Conservation (phyloP, 2,888 invertebrate species). For the Monopis laevigella region DNA sequence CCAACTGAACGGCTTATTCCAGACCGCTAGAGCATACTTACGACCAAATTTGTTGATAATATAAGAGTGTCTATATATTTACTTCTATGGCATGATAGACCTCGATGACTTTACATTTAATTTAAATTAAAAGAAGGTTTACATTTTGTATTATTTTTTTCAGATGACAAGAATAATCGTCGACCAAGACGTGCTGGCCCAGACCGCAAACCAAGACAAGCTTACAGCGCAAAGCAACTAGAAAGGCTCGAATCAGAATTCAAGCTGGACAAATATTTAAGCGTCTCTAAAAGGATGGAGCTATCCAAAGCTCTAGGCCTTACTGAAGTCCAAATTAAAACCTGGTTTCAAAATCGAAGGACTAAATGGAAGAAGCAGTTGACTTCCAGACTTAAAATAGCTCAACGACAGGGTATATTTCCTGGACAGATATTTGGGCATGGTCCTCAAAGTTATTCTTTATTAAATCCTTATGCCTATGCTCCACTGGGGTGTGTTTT, state of each 20-base stretch:
- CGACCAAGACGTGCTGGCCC: conserved; percentile 87
- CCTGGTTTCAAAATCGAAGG: conserved; percentile 95
- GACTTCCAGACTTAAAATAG: conserved; percentile 88
- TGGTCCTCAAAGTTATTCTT: conserved; percentile 67
- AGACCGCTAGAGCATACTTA: no score
- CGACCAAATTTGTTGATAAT: no score
- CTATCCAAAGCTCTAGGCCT: conserved; percentile 87
- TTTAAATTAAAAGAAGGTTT: no score
- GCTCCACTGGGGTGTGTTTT: conserved; percentile 70
- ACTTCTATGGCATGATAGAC: no score
- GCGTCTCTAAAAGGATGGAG: conserved; percentile 95
- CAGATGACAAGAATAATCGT: conserved; percentile 83
- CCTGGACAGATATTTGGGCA: conserved; percentile 75
- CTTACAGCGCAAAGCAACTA: conserved; percentile 94
- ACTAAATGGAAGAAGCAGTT: conserved; percentile 99
- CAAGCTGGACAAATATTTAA: conserved; percentile 94
- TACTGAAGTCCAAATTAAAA: conserved; percentile 96
- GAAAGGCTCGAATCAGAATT: conserved; percentile 93
- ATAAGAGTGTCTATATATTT: no score
- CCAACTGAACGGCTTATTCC: no score
- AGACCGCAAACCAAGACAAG: conserved; percentile 95
- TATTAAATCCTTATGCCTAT: conserved; percentile 71
- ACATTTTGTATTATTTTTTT: no score
- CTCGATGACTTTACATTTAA: no score
- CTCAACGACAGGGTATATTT: conserved; percentile 85